phyloP scores from a whole-genome alignment of 1,140 invertebrate genomes.

The Lethocerus indicus region DNA sequence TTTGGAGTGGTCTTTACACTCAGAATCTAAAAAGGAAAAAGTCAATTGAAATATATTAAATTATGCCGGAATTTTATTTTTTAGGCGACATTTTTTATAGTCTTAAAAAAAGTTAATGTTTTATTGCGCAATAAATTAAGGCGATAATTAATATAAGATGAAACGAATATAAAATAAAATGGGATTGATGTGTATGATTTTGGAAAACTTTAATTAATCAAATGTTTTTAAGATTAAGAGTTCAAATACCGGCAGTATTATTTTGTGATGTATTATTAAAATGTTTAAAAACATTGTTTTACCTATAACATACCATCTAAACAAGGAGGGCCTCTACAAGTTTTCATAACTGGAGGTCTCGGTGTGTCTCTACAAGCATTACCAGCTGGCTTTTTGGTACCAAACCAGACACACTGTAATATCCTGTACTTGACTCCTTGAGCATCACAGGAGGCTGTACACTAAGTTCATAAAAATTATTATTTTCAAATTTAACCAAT shows the following conservation, averaged over 20 bases:
- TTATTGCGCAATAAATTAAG: too few relatives aligned
- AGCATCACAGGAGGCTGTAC: slow-evolving; percentile 52
- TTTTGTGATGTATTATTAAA: background rate
- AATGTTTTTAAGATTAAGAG: too few relatives aligned
- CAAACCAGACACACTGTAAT: slow-evolving; percentile 76
- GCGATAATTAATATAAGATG: too few relatives aligned
- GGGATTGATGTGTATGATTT: too few relatives aligned
- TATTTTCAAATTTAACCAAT: background rate
- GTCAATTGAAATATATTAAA: too few relatives aligned
- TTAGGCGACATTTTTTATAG: too few relatives aligned
- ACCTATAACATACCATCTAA: slow-evolving; percentile 23
- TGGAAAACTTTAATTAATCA: too few relatives aligned
- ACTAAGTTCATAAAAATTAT: slow-evolving; percentile 33
- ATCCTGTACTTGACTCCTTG: slow-evolving; percentile 64
- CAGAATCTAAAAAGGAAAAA: slow-evolving; percentile 31
- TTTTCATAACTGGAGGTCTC: slow-evolving; percentile 54
- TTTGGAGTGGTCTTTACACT: slow-evolving; percentile 60
- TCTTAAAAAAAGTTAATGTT: too few relatives aligned
- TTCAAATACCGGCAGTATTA: background rate
- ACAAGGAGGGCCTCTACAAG: slow-evolving; percentile 52
- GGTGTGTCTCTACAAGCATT: slow-evolving; percentile 58
- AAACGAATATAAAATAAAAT: too few relatives aligned
- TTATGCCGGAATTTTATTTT: too few relatives aligned
- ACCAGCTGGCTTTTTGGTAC: slow-evolving; percentile 59
- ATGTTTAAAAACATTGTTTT: background rate